These are phyloP conservation scores for Ceriagrion tenellum DNA, from an alignment of 2,888 invertebrate genomes.

Conservation along the genomic window DNA sequence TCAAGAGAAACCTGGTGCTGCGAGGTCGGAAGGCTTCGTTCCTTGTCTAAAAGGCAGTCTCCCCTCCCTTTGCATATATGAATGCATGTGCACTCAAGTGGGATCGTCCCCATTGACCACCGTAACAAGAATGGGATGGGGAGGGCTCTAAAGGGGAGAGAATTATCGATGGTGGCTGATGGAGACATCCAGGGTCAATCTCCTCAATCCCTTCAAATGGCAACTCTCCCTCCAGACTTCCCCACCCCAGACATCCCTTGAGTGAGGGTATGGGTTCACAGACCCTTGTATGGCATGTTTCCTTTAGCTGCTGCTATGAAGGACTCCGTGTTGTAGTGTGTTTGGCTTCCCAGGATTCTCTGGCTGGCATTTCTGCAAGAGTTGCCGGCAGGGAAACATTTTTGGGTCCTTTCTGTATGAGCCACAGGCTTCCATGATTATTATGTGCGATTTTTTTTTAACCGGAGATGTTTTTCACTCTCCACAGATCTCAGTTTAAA, in stretches of 20 bases:
- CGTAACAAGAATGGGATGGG: no score
- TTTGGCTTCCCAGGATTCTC: conserved; percentile 45
- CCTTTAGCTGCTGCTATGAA: background rate
- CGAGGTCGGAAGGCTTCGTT: conserved; percentile 69
- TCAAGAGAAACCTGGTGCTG: conserved; percentile 78
- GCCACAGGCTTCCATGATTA: conserved; percentile 56
- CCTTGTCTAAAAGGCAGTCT: conserved; percentile 54
- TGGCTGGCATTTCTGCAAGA: background rate
- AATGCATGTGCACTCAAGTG: no score
- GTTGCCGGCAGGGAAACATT: background rate
- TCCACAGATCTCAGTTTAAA: conserved; percentile 55
- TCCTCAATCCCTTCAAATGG: no score
- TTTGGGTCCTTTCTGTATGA: background rate
- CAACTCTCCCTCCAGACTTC: no score
- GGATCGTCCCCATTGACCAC: no score
- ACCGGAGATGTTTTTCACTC: background rate
- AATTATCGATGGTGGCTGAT: no score
- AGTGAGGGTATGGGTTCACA: no score
- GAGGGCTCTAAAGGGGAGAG: no score
- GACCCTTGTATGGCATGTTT: background rate
- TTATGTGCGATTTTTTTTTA: background rate
- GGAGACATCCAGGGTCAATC: no score
- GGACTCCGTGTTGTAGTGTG: background rate
- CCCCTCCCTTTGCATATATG: background rate
- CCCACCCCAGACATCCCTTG: no score